Percentiles rank a stretch among this genome's conserved stretches.
These are phyloP conservation scores for Chironex yamaguchii DNA, from an alignment of 30 jellyfish, hydroid and myxozoan species.

Conservation along the genomic window DNA sequence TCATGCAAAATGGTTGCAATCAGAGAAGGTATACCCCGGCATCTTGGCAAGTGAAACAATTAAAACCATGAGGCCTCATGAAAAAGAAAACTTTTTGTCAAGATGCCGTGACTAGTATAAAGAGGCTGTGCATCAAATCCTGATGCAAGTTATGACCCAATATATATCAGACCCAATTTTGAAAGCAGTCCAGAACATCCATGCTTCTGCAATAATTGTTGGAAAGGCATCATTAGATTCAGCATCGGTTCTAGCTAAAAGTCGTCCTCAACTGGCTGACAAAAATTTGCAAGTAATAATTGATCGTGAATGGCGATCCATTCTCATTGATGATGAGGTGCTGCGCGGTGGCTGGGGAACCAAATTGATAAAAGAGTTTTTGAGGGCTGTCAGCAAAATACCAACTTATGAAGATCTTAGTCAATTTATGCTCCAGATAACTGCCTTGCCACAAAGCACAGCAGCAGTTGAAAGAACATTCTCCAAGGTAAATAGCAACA, in stretches of 20 bases:
- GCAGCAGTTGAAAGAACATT: conserved; percentile 63
- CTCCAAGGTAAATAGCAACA: conserved; percentile 36
- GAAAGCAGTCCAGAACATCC: neutral
- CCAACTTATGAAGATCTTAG: conserved; percentile 22
- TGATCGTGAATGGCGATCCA: conserved; percentile 60
- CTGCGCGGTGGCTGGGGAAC: conserved; percentile 39
- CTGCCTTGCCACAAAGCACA: conserved; percentile 66
- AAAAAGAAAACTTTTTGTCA: conserved; percentile 2
- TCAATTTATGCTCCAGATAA: conserved; percentile 39
- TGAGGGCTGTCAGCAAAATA: conserved; percentile 9
- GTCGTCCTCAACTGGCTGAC: neutral
- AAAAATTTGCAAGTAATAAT: neutral
- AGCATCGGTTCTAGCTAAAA: neutral
- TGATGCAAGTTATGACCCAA: neutral
- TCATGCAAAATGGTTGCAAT: neutral
- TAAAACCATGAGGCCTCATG: neutral
- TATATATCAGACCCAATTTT: neutral
- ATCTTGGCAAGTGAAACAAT: neutral
- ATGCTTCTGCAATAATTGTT: neutral
- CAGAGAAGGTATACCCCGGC: neutral
- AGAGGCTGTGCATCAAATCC: neutral
- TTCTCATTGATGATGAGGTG: conserved; percentile 12
- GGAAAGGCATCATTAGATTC: neutral
- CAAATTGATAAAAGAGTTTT: neutral
- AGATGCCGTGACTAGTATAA: conserved; percentile 9